These are phyloP conservation scores for Seira musarum DNA, from an alignment of 2,888 invertebrate genomes.

Conservation along the genomic window DNA sequence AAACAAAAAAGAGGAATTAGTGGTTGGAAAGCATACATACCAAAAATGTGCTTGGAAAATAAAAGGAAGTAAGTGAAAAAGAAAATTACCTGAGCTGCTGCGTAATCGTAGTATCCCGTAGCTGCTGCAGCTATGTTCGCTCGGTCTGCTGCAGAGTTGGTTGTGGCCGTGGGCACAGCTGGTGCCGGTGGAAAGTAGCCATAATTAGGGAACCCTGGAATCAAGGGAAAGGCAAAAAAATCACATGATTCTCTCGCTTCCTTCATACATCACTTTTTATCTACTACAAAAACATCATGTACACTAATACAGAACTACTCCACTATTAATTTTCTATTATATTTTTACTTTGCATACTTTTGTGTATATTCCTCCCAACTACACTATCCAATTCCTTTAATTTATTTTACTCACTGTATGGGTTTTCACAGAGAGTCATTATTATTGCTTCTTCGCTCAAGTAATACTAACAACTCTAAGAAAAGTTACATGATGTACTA, in stretches of 20 bases:
- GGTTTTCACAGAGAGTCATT: background rate
- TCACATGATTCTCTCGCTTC: constrained; percentile 18
- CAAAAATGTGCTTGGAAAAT: too few species aligned
- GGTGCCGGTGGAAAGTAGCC: constrained; percentile 73
- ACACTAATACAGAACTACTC: constrained; percentile 37
- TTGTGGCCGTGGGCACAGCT: constrained; percentile 75
- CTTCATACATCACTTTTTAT: background rate
- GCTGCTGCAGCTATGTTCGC: constrained; percentile 72
- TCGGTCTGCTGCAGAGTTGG: constrained; percentile 70
- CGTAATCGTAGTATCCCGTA: constrained; percentile 71
- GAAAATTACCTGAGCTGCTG: constrained; percentile 68
- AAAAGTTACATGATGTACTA: constrained; percentile 11
- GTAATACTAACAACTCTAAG: constrained; percentile 5
- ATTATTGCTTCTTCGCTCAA: background rate
- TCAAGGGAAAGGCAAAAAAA: constrained; percentile 45
- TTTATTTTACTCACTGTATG: background rate
- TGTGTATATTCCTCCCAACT: background rate
- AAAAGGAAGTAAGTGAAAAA: background rate
- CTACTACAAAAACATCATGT: constrained; percentile 6
- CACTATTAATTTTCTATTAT: constrained; percentile 2
- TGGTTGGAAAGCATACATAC: background rate
- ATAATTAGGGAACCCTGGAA: constrained; percentile 74
- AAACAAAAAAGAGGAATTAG: constrained; percentile 8
- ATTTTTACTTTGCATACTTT: constrained; percentile 6
- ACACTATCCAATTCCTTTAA: background rate